Evolutionary conservation across 2,113 vertebrate genomes (phyloP).

Genomic region (Plectropomus leopardus): DNA sequence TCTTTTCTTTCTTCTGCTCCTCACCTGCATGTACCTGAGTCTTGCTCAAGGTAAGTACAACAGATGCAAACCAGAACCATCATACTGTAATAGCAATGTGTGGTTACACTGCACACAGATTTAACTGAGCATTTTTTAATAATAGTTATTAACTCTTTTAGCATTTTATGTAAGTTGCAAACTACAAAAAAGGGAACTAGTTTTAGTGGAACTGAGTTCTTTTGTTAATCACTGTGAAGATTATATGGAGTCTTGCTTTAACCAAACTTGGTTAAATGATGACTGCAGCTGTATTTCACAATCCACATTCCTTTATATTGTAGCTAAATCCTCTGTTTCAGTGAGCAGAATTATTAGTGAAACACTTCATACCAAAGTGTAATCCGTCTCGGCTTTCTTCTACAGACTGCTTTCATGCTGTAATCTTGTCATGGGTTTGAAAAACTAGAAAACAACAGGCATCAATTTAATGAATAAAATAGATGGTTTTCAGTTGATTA

Average conservation of each 20-base stretch:
- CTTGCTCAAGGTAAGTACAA: slow-evolving; percentile 80
- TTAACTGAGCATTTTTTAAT: background rate
- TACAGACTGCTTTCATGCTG: background rate
- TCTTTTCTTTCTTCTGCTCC: slow-evolving; percentile 75
- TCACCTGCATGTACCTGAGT: slow-evolving; percentile 79
- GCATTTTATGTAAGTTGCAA: background rate
- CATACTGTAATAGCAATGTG: background rate
- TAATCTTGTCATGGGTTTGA: background rate
- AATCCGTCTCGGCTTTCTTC: slow-evolving; percentile 6
- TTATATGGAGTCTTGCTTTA: background rate
- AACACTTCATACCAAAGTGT: background rate
- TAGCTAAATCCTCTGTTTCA: background rate
- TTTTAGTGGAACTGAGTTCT: background rate
- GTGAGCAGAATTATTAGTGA: background rate
- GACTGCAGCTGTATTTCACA: slow-evolving; percentile 23
- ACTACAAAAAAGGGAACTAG: background rate
- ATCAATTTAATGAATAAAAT: background rate
- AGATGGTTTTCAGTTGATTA: background rate
- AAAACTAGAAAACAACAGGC: background rate
- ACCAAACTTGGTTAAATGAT: background rate
- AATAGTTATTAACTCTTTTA: background rate
- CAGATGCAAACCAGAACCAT: background rate
- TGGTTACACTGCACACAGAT: background rate
- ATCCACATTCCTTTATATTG: slow-evolving; percentile 30
- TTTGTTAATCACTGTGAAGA: background rate